A percentile compares a stretch with the other conserved stretches of the same genome.
Evolutionary conservation across 2,113 vertebrate species (phyloP).

Genomic region (Xenus cinereus): DNA sequence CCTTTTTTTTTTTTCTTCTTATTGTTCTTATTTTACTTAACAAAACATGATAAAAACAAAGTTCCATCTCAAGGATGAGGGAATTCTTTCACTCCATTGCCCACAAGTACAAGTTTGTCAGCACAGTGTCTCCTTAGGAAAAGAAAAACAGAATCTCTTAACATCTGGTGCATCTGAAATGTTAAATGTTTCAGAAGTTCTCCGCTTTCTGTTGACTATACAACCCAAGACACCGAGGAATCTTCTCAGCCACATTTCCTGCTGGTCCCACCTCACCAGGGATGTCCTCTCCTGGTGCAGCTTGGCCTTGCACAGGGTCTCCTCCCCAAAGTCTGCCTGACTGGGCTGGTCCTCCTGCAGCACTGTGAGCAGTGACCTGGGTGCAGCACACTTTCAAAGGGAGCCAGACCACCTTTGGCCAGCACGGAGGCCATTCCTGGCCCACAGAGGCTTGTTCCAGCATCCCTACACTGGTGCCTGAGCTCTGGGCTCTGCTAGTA

Average conservation of each 20-base stretch:
- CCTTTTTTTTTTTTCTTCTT: neutral
- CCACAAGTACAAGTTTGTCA: neutral
- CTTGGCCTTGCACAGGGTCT: neutral
- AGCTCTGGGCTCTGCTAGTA: neutral
- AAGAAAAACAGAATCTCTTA: neutral
- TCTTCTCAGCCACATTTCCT: neutral
- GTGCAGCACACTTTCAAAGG: neutral
- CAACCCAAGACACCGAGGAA: neutral
- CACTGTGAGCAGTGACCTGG: neutral
- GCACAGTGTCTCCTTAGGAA: neutral
- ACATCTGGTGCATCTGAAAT: neutral
- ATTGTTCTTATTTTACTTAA: neutral
- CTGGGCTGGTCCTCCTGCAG: neutral
- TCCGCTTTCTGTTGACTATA: neutral
- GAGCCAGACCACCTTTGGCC: neutral
- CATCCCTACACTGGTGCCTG: rapidly evolving
- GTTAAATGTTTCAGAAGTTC: neutral
- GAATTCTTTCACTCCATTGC: neutral
- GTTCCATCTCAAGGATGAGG: neutral
- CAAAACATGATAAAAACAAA: neutral
- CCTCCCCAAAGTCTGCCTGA: neutral
- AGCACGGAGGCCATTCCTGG: neutral
- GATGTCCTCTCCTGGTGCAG: neutral
- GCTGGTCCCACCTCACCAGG: neutral
- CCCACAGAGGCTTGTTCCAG: neutral